Conservation (phyloP, 1,140 invertebrate genomes). For the Trissolcus basalis region DNA sequence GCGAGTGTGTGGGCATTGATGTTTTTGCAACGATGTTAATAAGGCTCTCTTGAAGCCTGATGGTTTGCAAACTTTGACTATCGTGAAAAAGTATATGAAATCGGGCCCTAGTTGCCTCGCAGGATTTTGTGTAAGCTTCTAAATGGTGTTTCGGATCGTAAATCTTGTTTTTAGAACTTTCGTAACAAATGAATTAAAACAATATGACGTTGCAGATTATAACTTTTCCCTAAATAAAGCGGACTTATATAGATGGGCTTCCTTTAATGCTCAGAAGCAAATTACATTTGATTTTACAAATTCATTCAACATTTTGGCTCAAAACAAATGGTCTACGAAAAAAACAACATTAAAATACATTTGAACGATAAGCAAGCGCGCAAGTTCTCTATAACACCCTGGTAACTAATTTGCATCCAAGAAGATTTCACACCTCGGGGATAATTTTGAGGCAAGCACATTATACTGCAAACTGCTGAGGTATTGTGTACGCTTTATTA, state of each 20-base stretch:
- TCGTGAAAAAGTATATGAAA: slow-evolving; percentile 7
- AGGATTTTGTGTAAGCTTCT: slow-evolving; percentile 1
- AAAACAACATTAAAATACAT: background rate
- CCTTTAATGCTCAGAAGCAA: too few species aligned
- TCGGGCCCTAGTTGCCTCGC: background rate
- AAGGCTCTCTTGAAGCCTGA: background rate
- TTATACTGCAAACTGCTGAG: slow-evolving; percentile 8
- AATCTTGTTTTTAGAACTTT: background rate
- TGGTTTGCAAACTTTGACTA: slow-evolving; percentile 3
- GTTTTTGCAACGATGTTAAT: slow-evolving; percentile 23
- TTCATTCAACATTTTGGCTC: background rate
- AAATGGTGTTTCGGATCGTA: background rate
- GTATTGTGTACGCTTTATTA: background rate
- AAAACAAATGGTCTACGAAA: background rate
- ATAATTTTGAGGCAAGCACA: slow-evolving; percentile 6
- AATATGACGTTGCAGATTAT: background rate
- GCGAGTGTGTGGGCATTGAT: slow-evolving; percentile 1
- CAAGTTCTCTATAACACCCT: slow-evolving; percentile 2
- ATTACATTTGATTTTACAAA: background rate
- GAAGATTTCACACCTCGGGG: slow-evolving; percentile 7
- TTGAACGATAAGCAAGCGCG: background rate
- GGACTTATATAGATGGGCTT: too few species aligned
- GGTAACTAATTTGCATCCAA: slow-evolving; percentile 16
- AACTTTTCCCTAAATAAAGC: background rate
- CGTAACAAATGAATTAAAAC: background rate